phyloP scores from a whole-genome alignment of 1,140 invertebrate species.

The Euwallacea fornicatus region DNA sequence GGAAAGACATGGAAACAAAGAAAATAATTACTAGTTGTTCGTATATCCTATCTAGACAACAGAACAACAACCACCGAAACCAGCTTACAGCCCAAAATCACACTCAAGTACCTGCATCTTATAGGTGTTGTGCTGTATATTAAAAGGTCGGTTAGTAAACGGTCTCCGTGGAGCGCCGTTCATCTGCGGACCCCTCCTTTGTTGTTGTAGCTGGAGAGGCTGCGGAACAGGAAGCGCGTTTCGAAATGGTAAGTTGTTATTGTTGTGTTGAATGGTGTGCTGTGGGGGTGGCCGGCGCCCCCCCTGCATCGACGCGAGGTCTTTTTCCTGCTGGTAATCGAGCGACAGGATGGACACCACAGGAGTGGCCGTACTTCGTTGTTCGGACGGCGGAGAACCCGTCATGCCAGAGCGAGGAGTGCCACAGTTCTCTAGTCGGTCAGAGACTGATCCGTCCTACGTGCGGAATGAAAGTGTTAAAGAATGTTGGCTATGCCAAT shows the following conservation, averaged over 20 bases:
- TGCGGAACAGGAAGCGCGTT: not conserved
- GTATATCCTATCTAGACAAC: not conserved
- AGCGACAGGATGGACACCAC: conserved; percentile 50
- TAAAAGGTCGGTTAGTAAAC: not conserved
- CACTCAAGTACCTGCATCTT: conserved; percentile 17
- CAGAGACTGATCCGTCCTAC: conserved; percentile 22
- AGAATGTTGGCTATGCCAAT: not conserved
- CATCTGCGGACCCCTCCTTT: conserved; percentile 2
- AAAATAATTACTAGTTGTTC: not conserved
- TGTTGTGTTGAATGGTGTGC: conserved; percentile 16
- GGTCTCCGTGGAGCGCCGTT: conserved; percentile 2
- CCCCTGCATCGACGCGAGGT: conserved; percentile 50
- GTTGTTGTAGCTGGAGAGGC: not conserved
- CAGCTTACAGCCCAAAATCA: not conserved
- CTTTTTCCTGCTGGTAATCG: conserved; percentile 51
- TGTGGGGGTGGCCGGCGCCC: conserved; percentile 39
- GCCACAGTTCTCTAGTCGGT: conserved; percentile 4
- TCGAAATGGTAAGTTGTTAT: conserved; percentile 1
- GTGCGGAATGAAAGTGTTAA: conserved; percentile 3
- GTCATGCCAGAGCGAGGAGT: conserved; percentile 26
- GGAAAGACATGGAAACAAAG: not conserved
- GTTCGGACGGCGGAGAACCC: conserved; percentile 16
- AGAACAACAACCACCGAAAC: not conserved
- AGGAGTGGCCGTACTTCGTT: conserved; percentile 44
- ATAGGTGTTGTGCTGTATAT: not conserved